Percentiles rank a stretch among this genome's conserved stretches.
These are phyloP conservation scores for Bursaphelenchus okinawaensis DNA, from an alignment of 2,888 invertebrate species.

Conservation along the genomic window DNA sequence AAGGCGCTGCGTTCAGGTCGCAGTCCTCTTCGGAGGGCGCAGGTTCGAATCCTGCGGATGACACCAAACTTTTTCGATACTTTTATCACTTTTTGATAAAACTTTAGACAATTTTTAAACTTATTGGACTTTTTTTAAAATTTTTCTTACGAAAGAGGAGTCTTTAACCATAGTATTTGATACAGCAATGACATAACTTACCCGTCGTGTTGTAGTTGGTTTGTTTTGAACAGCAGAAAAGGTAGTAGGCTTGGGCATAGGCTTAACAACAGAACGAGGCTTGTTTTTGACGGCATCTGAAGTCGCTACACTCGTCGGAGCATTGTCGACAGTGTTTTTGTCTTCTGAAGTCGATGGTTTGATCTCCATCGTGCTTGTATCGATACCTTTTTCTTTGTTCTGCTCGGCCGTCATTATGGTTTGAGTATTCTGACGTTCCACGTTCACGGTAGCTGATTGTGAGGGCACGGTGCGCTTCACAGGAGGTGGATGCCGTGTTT, in stretches of 20 bases:
- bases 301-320: not conserved
- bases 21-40: not conserved
- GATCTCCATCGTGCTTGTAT: constrained; percentile 6
- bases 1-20: not conserved
- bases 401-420: constrained; percentile 42
- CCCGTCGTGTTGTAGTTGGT: not conserved
- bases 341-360: not conserved
- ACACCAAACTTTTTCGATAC: not conserved
- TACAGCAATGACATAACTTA: not conserved
- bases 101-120: too few species aligned
- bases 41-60: not conserved
- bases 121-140: too few species aligned
- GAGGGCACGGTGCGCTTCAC: not conserved
- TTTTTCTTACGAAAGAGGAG: too few species aligned
- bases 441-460: constrained; percentile 7
- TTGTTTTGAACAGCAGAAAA: constrained; percentile 19
- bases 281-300: constrained; percentile 26
- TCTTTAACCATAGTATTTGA: not conserved
- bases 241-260: constrained; percentile 46
- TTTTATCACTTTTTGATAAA: too few species aligned
- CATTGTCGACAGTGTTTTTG: not conserved
- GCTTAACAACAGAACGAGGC: constrained; percentile 51
- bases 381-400: constrained; percentile 33
- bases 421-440: constrained; percentile 48
- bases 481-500: constrained; percentile 16